These are phyloP conservation scores for Syngnathus acus DNA, from an alignment of 2,797 vertebrate species.

Conservation along the genomic window DNA sequence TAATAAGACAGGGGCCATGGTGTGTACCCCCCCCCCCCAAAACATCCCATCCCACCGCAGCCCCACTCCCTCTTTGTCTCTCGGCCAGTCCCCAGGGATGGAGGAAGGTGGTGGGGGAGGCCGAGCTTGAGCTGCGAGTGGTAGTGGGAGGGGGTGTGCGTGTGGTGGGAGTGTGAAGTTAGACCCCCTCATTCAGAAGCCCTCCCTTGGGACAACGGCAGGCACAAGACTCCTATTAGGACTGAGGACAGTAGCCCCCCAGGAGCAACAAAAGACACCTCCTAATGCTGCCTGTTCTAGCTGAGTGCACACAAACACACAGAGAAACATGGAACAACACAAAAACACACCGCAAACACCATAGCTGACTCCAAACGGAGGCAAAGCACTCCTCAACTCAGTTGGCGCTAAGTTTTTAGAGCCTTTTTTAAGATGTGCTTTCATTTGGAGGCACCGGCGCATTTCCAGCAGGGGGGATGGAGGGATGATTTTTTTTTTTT, in stretches of 20 bases:
- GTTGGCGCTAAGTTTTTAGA: conserved; percentile 27
- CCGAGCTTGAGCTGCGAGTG: conserved; percentile 53
- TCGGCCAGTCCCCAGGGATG: conserved; percentile 68
- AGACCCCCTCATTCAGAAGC: conserved; percentile 74
- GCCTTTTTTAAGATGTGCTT: conserved; percentile 32
- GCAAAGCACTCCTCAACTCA: conserved; percentile 33
- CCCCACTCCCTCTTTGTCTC: conserved; percentile 77
- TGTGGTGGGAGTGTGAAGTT: conserved; percentile 64
- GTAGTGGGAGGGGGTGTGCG: conserved; percentile 23
- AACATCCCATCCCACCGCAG: conserved; percentile 68
- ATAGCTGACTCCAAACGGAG: conserved; percentile 32
- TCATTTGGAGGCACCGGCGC: conserved; percentile 34
- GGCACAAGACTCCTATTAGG: conserved; percentile 81
- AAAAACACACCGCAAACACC: conserved; percentile 46
- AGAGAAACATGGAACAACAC: conserved; percentile 49
- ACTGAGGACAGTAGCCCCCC: conserved; percentile 68
- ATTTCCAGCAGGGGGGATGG: conserved; percentile 25
- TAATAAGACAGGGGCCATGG: conserved; percentile 83
- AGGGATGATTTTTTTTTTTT: conserved; percentile 1
- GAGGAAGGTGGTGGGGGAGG: conserved; percentile 65
- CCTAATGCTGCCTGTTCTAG: conserved; percentile 71
- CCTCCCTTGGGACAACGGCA: conserved; percentile 72
- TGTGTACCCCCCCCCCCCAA: conserved; percentile 65
- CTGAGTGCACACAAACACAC: conserved; percentile 57
- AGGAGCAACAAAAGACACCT: conserved; percentile 75